Conservation (phyloP, 23 tunicate species). For the Halocynthia aurantium region DNA sequence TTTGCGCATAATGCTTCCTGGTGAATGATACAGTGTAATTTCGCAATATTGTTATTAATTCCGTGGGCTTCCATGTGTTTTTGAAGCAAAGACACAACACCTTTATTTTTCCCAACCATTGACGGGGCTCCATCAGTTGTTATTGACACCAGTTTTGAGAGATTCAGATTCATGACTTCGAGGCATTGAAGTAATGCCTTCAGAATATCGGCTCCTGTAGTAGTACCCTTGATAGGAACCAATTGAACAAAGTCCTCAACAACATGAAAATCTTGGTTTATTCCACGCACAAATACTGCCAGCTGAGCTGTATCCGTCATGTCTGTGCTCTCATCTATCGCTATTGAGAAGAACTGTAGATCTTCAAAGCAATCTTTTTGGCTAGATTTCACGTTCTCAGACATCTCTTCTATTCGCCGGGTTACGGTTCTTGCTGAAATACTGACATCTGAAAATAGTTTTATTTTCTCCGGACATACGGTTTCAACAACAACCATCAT, state of each 20-base stretch:
- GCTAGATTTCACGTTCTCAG: slow-evolving; percentile 40
- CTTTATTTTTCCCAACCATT: slow-evolving; percentile 44
- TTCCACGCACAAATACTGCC: slow-evolving; percentile 48
- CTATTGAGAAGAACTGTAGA: slow-evolving; percentile 64
- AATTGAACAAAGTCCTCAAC: slow-evolving; percentile 62
- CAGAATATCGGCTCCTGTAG: slow-evolving; percentile 65
- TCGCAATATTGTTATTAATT: slow-evolving; percentile 22
- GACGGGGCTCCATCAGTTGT: slow-evolving; percentile 55
- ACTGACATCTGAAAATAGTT: slow-evolving; percentile 37
- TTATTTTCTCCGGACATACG: slow-evolving; percentile 63
- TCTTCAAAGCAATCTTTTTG: slow-evolving; percentile 48
- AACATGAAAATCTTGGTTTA: slow-evolving; percentile 54
- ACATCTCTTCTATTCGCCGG: slow-evolving; percentile 72
- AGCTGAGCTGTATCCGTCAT: slow-evolving; percentile 46
- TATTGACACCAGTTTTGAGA: slow-evolving; percentile 30
- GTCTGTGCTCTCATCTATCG: slow-evolving; percentile 70
- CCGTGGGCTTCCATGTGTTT: slow-evolving; percentile 56
- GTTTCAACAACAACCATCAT: slow-evolving; percentile 60
- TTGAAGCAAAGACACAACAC: slow-evolving; percentile 63
- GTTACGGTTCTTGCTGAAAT: slow-evolving; percentile 73
- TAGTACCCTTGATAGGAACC: slow-evolving; percentile 63
- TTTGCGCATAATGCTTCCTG: slow-evolving; percentile 77
- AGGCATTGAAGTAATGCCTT: slow-evolving; percentile 57
- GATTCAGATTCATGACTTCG: slow-evolving; percentile 48
- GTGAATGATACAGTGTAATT: slow-evolving; percentile 52